phyloP scores from a whole-genome alignment of 2,113 vertebrate genomes.

The Tricholaema leucomelas region DNA sequence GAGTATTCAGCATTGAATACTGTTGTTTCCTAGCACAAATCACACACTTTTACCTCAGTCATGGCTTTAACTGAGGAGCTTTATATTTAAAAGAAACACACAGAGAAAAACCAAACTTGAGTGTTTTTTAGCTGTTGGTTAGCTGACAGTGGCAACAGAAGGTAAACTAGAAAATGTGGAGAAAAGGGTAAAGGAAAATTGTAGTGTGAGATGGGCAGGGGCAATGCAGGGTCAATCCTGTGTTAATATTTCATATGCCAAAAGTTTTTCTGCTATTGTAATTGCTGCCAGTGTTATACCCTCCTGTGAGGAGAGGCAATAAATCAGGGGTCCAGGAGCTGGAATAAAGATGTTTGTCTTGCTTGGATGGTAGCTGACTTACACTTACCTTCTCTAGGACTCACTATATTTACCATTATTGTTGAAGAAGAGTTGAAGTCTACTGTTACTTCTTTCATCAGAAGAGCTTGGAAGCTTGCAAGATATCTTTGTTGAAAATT shows the following conservation, averaged over 20 bases:
- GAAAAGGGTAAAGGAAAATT: conserved; percentile 29
- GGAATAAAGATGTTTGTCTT: conserved; percentile 54
- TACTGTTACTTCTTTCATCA: conserved; percentile 52
- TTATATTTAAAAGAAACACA: conserved; percentile 71
- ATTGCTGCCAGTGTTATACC: conserved; percentile 79
- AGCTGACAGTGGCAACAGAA: conserved; percentile 39
- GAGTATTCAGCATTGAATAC: conserved; percentile 70
- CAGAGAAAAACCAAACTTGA: not conserved
- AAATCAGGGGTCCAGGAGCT: conserved; percentile 64
- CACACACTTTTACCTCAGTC: conserved; percentile 89
- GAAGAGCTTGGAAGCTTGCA: conserved; percentile 71
- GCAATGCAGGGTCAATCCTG: conserved; percentile 71
- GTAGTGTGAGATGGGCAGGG: conserved; percentile 52
- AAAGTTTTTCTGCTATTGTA: conserved; percentile 78
- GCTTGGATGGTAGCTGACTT: conserved; percentile 55
- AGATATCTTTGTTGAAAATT: conserved; percentile 69
- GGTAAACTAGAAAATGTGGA: conserved; percentile 24
- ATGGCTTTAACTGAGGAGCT: conserved; percentile 81
- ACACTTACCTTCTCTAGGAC: conserved; percentile 63
- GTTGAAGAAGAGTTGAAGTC: conserved; percentile 63
- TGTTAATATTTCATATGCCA: conserved; percentile 83
- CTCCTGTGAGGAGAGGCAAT: conserved; percentile 73
- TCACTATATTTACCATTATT: conserved; percentile 56
- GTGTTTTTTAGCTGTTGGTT: conserved; percentile 58
- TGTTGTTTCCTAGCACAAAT: conserved; percentile 90